Base-by-base conservation (phyloP, 2,888 invertebrate species). In the Caenorhabditis angaria region DNA sequence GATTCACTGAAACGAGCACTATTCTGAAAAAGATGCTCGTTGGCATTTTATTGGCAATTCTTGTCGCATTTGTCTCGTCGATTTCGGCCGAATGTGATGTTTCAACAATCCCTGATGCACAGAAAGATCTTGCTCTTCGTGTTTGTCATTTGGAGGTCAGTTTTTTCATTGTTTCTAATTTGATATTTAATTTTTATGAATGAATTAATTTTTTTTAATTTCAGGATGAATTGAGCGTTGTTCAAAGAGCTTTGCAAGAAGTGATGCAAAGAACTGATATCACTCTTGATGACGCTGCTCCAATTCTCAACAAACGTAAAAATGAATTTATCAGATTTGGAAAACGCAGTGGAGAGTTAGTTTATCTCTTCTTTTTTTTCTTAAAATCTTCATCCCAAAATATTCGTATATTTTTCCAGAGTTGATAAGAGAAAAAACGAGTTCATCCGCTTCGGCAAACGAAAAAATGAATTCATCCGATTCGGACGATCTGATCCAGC, bases 301-400 rank as follows among this genome's bases (percentile, higher is more conserved):
- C 48, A 35, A 35, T 58, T 29, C 61, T 68, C 24, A 73, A 74
- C 41, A 79, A 81, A 60, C 66, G 78, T 32, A 81, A 78, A 69
- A 81, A 81, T 62, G 79, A 81, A 66, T 79, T 81, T 70, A 78
- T 78, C 63, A 76, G 80, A 22, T 76, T 82, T 64, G 82, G 80
- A 28, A 82, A 82, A 62, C 76, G 82, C 66, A 80, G 41, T 18
- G 41, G 41, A 41, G 41, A 41, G 41, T 41, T 12, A 41, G 41
- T 41, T 41, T n/a, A n/a, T n/a, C n/a, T n/a, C n/a, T n/a, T n/a
- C n/a, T n/a, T n/a, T n/a, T n/a, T 3, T 18, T 10, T 41, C 41
- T 5, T 18, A 32, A 5, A 32, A 41, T 18, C 18, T 41, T 41
- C 14, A 18, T 41, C 18, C 41, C 10, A 41, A 41, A 8, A 5